Conservation (phyloP, 2,113 vertebrate species). For the Indicator indicator region DNA sequence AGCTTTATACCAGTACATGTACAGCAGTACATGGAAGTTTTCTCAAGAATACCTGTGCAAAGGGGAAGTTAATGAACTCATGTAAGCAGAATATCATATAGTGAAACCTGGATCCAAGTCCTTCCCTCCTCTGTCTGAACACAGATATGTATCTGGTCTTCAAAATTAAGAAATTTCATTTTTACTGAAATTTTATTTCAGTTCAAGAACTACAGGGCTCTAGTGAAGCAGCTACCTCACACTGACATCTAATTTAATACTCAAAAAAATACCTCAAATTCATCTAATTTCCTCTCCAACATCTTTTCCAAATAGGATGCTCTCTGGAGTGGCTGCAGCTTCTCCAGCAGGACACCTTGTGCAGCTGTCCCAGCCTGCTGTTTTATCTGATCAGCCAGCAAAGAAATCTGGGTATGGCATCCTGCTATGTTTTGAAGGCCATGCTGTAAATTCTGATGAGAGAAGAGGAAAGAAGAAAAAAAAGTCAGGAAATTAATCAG, state of each 20-base stretch:
- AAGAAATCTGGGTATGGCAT: constrained; percentile 70
- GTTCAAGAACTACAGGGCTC: background rate
- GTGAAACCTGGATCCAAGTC: background rate
- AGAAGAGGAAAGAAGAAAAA: background rate
- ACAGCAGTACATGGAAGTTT: background rate
- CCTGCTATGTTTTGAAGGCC: constrained; percentile 67
- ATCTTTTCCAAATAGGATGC: constrained; percentile 76
- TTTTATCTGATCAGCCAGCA: constrained; percentile 74
- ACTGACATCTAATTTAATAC: background rate
- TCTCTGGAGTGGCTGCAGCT: constrained; percentile 75
- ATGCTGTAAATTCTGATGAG: constrained; percentile 76
- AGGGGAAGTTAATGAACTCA: background rate
- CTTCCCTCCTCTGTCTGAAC: background rate
- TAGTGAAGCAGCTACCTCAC: background rate
- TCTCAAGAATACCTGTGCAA: background rate
- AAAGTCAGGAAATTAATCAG: background rate
- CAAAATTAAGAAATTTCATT: background rate
- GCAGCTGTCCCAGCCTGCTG: constrained; percentile 65
- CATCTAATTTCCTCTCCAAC: constrained; percentile 71
- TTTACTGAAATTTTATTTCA: background rate
- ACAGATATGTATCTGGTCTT: background rate
- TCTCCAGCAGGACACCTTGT: constrained; percentile 72
- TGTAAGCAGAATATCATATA: background rate
- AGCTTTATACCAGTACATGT: background rate
- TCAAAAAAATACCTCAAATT: constrained; percentile 79